phyloP scores from a whole-genome alignment of 1,140 invertebrate species.

The Lordiphosa clarofinis region DNA sequence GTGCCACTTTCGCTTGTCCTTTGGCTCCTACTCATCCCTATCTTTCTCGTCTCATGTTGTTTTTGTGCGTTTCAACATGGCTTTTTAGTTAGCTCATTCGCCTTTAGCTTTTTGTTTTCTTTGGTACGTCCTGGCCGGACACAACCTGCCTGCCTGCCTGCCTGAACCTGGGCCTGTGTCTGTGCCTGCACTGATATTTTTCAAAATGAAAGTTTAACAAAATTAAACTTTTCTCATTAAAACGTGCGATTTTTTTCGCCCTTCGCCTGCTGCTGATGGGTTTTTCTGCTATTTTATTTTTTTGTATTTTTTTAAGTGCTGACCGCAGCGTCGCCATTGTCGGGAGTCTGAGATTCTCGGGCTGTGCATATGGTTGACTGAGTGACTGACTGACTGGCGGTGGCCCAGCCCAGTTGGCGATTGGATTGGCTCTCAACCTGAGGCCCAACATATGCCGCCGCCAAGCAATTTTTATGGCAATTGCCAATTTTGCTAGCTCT shows the following conservation, averaged over 20 bases:
- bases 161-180: slow-evolving; percentile 2
- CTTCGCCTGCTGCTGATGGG: slow-evolving; percentile 19
- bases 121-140: slow-evolving; percentile 16
- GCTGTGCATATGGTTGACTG: slow-evolving; percentile 68
- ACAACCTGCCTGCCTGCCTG: slow-evolving; percentile 3
- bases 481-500: slow-evolving; percentile 60
- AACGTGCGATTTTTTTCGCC: slow-evolving; percentile 73
- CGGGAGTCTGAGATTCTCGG: slow-evolving; percentile 50
- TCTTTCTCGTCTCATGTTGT: slow-evolving; percentile 30
- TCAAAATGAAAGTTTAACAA: slow-evolving; percentile 79
- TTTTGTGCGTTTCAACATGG: slow-evolving; percentile 63
- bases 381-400: slow-evolving; percentile 25
- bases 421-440: slow-evolving; percentile 31
- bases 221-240: slow-evolving; percentile 80
- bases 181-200: slow-evolving; percentile 66
- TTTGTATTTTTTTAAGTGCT: slow-evolving; percentile 47
- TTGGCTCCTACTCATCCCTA: not conserved
- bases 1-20: slow-evolving; percentile 13
- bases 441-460: slow-evolving; percentile 60
- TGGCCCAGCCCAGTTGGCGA: not conserved
- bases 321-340: slow-evolving; percentile 68
- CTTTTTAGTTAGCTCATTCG: slow-evolving; percentile 48
- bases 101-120: slow-evolving; percentile 20
- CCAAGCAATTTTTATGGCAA: slow-evolving; percentile 70
- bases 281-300: slow-evolving; percentile 10